Conservation (phyloP, 1,140 invertebrate genomes). For the Danaus melanippus region DNA sequence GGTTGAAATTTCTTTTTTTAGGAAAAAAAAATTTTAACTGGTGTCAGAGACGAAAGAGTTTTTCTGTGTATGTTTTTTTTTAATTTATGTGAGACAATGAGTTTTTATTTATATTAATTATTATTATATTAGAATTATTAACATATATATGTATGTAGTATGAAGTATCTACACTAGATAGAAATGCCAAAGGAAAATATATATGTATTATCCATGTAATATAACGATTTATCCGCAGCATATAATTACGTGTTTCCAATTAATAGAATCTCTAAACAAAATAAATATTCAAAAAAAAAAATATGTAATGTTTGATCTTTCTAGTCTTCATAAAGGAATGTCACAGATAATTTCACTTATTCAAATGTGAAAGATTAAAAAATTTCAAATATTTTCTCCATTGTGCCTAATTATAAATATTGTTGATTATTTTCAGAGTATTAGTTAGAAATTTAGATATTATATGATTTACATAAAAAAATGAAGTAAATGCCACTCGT, state of each 20-base stretch:
- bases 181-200: no score
- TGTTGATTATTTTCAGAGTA: slow-evolving; percentile 53
- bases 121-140: no score
- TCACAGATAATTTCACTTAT: no score
- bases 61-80: no score
- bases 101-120: no score
- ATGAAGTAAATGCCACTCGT: slow-evolving; percentile 50
- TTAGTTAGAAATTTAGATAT: slow-evolving; percentile 36
- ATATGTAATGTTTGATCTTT: background rate
- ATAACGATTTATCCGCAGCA: background rate
- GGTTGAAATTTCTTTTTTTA: no score
- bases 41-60: no score
- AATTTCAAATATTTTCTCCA: slow-evolving; percentile 26
- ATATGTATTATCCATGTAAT: no score
- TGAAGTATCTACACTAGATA: no score
- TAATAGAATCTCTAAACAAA: background rate
- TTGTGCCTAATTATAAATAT: slow-evolving; percentile 33
- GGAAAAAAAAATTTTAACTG: no score
- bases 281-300: slow-evolving; percentile 5
- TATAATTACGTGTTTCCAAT: slow-evolving; percentile 1
- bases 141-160: no score
- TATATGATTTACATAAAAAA: slow-evolving; percentile 35
- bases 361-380: background rate
- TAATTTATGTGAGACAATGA: no score
- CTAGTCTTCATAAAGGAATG: background rate